Evolutionary conservation across 35 echinoderm and acorn worm species (phyloP).

Genomic region (Lytechinus variegatus): DNA sequence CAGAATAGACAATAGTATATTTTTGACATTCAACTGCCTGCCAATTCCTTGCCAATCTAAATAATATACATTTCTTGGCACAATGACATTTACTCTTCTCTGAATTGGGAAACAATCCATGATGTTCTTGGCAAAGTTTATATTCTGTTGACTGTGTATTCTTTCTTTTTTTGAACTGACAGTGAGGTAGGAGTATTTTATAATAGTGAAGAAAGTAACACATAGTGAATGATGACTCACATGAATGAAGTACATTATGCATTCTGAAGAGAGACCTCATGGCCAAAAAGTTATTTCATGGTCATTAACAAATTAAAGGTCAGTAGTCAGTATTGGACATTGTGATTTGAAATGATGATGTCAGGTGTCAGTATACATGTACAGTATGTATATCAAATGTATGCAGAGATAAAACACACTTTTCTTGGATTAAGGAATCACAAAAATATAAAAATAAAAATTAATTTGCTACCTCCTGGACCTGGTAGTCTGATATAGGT

Average conservation of each 20-base stretch:
- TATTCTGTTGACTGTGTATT: not conserved
- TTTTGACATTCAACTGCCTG: too few species aligned
- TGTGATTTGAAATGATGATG: too few species aligned
- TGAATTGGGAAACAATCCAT: not conserved
- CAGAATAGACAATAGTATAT: not conserved
- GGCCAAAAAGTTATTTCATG: not conserved
- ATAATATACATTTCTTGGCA: constrained; percentile 3
- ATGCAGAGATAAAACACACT: too few species aligned
- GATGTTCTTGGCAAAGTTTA: not conserved
- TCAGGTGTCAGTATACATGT: too few species aligned
- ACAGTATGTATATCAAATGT: too few species aligned
- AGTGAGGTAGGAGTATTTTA: not conserved
- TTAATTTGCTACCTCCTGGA: too few species aligned
- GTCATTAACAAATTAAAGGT: not conserved
- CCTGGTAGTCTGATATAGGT: too few species aligned
- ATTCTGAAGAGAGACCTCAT: not conserved
- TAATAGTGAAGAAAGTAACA: too few species aligned
- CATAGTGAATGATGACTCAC: not conserved
- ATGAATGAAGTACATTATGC: not conserved
- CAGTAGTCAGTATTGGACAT: not conserved
- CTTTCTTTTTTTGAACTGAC: not conserved
- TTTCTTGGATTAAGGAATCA: too few species aligned
- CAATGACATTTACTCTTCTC: not conserved
- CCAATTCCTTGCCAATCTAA: not conserved
- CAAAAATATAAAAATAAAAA: too few species aligned